Base-by-base conservation (phyloP, 2,113 vertebrate genomes). In the Pipa parva region DNA sequence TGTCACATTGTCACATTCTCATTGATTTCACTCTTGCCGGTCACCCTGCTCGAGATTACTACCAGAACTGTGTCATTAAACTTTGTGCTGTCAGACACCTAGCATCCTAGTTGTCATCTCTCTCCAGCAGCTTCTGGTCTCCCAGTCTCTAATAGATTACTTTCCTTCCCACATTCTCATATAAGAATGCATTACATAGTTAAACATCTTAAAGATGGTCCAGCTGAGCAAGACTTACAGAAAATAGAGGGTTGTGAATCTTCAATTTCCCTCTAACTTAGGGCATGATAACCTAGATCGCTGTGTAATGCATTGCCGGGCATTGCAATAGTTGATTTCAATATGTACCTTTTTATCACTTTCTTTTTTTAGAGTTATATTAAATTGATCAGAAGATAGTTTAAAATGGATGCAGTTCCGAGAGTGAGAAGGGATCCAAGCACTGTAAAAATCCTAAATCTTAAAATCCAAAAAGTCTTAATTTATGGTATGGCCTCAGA, bases 91-190 rank as follows among this genome's bases (percentile, higher is more conserved):
- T 69, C 65, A 69, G 31, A 52, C 18, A n/a, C 8, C 25, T 60
- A 21, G 17, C n/a, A 22, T 45, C 48, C 55, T 69, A 57, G 65
- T 60, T 69, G 31, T 69, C 57, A 69, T 60, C n/a, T 59, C 55
- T 68, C 29, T 28, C 55, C 22, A 37, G 29, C 64, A 59, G 21
- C 5, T 22, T n/a, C 57, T 59, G 27, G 22, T 42, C 48, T 65
- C 33, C 46, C 52, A 28, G 48, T 22, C 24, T 52, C n/a, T 22
- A 46, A 52, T 60, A 29, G 57, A 59, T 60, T 31, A 60, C 25
- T 29, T 22, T 42, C 24, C 57, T 22, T 9, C 64, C 63, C 46
- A 69, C 65, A 60, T 39, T 46, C 65, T 60, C 46, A 52, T 57
- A 69, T n/a, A 52, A 60, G 42, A 33, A 31, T 24, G 45, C 37